phyloP scores from a whole-genome alignment of 1,140 invertebrate genomes.

The Bombus confusus region DNA sequence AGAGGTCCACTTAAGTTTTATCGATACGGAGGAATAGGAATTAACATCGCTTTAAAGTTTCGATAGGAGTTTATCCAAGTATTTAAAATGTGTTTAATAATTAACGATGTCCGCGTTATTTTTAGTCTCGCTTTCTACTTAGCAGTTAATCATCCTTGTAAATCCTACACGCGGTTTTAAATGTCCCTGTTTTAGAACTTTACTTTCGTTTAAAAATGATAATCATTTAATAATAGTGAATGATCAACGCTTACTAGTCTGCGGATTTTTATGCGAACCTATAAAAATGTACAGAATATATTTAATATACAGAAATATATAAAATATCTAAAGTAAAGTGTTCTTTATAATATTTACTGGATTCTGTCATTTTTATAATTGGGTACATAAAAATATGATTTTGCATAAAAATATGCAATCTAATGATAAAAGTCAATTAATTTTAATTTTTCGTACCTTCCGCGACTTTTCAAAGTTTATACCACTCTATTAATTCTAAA shows the following conservation, averaged over 20 bases:
- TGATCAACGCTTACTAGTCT: not conserved
- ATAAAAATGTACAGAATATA: not conserved
- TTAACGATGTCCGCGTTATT: not conserved
- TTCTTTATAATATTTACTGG: too few species aligned
- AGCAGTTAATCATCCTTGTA: not conserved
- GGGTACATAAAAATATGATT: not conserved
- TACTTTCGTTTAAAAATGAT: not conserved
- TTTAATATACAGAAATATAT: too few species aligned
- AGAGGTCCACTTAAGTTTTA: not conserved
- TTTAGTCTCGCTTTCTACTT: not conserved
- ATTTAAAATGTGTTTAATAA: not conserved
- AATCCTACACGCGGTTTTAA: not conserved
- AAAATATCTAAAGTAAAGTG: too few species aligned
- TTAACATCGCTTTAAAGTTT: slow-evolving; percentile 13
- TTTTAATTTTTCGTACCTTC: too few species aligned
- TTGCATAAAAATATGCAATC: not conserved
- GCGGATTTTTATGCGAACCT: not conserved
- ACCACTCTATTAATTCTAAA: too few species aligned
- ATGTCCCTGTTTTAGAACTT: not conserved
- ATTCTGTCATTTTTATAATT: too few species aligned
- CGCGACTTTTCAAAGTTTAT: not conserved
- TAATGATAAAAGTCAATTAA: too few species aligned
- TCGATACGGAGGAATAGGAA: slow-evolving; percentile 1
- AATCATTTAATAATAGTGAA: not conserved
- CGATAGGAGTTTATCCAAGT: not conserved